Conservation (phyloP, 2,113 vertebrate species). For the Microcebus murinus region DNA sequence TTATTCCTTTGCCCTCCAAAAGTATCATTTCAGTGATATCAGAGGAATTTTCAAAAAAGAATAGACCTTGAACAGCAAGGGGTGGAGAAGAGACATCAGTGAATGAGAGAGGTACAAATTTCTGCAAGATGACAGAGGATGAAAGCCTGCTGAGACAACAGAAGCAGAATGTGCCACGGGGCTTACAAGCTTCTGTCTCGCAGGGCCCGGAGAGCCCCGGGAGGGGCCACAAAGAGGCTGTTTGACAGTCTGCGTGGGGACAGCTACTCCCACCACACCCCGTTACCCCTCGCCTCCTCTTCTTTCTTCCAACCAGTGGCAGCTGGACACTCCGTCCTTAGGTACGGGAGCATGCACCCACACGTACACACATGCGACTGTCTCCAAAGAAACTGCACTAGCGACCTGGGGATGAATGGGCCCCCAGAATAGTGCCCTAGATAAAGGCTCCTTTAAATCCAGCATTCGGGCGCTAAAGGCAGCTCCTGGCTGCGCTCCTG, state of each 20-base stretch:
- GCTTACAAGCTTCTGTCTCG: not conserved
- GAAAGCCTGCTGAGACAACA: not conserved
- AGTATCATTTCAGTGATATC: not conserved
- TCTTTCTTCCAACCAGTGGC: not conserved
- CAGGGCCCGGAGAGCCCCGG: not conserved
- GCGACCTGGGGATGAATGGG: not conserved
- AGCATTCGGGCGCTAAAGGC: not conserved
- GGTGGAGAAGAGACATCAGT: not conserved
- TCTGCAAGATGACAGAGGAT: not conserved
- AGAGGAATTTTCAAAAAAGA: not conserved
- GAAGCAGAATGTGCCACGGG: not conserved
- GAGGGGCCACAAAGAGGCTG: not conserved
- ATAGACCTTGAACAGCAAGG: not conserved
- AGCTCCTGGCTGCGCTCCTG: not conserved
- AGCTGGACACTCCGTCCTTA: not conserved
- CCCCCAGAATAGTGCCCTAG: not conserved
- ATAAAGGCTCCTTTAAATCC: not conserved
- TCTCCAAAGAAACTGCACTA: not conserved
- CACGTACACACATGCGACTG: too few species aligned
- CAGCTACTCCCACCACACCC: fast-evolving
- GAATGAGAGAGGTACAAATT: not conserved
- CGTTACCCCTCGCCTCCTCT: too few species aligned
- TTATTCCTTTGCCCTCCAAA: not conserved
- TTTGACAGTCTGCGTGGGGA: not conserved
- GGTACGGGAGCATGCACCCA: too few species aligned